Percentiles rank a stretch among this genome's conserved stretches.
Conservation (phyloP, 1,140 invertebrate genomes). For the Drosophila prosaltans region DNA sequence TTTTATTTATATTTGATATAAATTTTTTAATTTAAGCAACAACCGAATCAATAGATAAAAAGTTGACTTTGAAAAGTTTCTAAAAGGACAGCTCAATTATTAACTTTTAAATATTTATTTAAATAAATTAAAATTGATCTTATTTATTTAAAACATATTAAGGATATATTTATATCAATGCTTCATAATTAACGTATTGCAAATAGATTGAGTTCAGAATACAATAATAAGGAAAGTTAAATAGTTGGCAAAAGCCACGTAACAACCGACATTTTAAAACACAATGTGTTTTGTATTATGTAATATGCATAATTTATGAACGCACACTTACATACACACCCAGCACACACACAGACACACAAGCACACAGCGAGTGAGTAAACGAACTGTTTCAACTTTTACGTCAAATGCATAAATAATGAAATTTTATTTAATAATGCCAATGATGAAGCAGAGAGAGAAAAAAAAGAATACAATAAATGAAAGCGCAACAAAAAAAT, state of each 20-base stretch:
- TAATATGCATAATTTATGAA: constrained; percentile 39
- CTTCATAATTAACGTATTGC: neutral
- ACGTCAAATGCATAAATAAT: constrained; percentile 67
- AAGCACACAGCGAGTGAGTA: constrained; percentile 8
- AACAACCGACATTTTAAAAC: constrained; percentile 5
- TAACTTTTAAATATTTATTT: neutral
- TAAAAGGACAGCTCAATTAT: no score
- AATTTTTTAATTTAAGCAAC: no score
- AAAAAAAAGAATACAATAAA: constrained; percentile 40
- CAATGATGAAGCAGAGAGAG: constrained; percentile 16
- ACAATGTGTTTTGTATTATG: constrained; percentile 1
- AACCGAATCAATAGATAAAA: no score
- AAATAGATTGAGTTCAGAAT: neutral
- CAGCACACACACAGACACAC: neutral
- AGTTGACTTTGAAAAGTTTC: no score
- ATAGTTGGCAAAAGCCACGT: constrained; percentile 8
- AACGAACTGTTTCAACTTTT: constrained; percentile 8
- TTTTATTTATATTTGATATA: no score
- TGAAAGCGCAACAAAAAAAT: constrained; percentile 28
- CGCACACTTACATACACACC: neutral
- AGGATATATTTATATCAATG: neutral
- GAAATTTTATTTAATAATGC: constrained; percentile 66
- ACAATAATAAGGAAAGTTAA: constrained; percentile 5
- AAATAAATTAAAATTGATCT: no score
- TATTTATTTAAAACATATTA: no score